Base-by-base conservation (phyloP, 2,888 invertebrate genomes). In the Caenorhabditis uteleia region DNA sequence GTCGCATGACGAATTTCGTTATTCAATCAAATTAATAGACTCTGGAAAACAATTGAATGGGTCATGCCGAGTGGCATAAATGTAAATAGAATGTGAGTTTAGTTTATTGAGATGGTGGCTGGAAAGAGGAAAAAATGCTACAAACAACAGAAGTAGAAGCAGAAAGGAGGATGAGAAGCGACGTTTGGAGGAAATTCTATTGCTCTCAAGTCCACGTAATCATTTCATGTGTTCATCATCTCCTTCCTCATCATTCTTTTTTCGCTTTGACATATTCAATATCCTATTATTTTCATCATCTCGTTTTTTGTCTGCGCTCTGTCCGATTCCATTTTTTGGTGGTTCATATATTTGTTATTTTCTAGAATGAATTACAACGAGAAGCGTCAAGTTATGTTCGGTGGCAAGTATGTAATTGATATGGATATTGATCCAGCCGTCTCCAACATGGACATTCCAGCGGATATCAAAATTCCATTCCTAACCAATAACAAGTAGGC, bases 341-440 rank as follows among this genome's bases (percentile, higher is more conserved):
- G 3, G 14, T 43, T 43, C 3, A 2, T 43, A 20, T 47, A 36
- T 47, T 36, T 36, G 8, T 14, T n/a, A n/a, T 8, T 44, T 29
- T 16, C 38, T 36, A 23, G 10, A 29, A 61, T 61, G 61, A 61
- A 61, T 23, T 39, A 14, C 23, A 20, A 23, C 8, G 39, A 39
- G 10, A 39, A 39, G 20, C 55, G 61, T 20, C 55, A 36, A 18
- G 40, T 61, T 3, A 61, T 61, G 61, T 61, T 61, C n/a, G 61
- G 61, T 3, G 55, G 55, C 20, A 55, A 50, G 16, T 18, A 50
- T 2, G 61, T 61, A 20, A 50, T 61, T 20, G 61, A 61, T 18
- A 55, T 61, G 61, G 61, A 61, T 20, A 61, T 61, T 18, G 61
- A 61, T 26, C 61, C 61, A 16, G 55, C 38, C 23, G 61, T 50